Base-by-base conservation (phyloP, 1,140 invertebrate genomes). In the Zophobas atratus region DNA sequence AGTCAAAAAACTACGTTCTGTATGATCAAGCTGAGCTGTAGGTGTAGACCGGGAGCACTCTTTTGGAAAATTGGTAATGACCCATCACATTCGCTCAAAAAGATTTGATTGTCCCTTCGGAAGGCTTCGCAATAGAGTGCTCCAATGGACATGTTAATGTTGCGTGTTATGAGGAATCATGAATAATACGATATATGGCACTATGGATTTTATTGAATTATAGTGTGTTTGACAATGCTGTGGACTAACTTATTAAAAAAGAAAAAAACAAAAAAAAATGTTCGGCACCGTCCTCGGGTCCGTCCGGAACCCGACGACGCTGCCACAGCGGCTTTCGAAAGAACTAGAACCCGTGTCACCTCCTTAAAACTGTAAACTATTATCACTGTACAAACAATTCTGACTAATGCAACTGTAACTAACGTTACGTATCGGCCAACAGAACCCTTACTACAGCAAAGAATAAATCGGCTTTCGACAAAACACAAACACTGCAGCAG, bases 141-240 rank as follows among this genome's bases (percentile, higher is more conserved):
- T 63, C 35, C 56, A 51, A 49, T 70, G 33, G 34, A 70, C 20
- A 70, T 60, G 36, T 72, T 56, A 48, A 72, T 71, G 53, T 60
- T 77, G 70, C 76, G 57, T 77, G 76, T 74, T 1, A 81, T 81
- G 78, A 79, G 67, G 78, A 79, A 55, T 70, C 36, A 85, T 84
- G 84, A 84, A 85, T 84, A 85, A 86, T 82, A 84, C 84, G 84
- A 84, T 84, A 83, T 84, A 86, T 86, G 85, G 85, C 85, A 86
- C 85, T 86, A 86, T 86, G 85, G 82, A 86, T 84, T 86, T 86
- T 86, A 86, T 86, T 86, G 82, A 85, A 80, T 83, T 84, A 85
- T 84, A 86, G 83, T 85, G 84, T 85, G 84, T 84, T 81, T 82
- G 82, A 82, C 81, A 84, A 84, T 83, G 82, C 81, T 79, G 80